Evolutionary conservation across 2,888 invertebrate species (phyloP).

Genomic region (Arge pagana): DNA sequence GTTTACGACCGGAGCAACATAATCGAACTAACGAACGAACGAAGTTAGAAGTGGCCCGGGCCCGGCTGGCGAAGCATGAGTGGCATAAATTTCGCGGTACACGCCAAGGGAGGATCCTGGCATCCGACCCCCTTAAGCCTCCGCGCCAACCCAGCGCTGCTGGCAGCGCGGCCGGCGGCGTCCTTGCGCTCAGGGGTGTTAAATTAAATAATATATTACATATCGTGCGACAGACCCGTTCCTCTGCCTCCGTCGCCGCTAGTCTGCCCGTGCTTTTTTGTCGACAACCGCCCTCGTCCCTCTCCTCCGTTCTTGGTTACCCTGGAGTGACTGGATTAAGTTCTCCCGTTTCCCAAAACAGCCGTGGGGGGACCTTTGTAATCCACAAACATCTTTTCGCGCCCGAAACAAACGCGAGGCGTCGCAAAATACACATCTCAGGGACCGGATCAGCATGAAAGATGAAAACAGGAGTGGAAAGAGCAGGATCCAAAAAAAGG

Average conservation of each 20-base stretch:
- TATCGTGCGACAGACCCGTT: conserved; percentile 15
- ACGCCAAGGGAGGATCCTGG: conserved; percentile 48
- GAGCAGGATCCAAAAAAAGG: too few species aligned
- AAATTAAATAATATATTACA: conserved; percentile 22
- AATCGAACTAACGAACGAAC: conserved; percentile 7
- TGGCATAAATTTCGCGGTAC: conserved; percentile 51
- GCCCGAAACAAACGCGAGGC: conserved; percentile 1
- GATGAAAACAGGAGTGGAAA: too few species aligned
- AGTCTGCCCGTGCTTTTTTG: too few species aligned
- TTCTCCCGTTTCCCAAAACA: neutral
- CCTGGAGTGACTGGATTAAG: conserved; percentile 1
- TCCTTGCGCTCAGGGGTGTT: conserved; percentile 2
- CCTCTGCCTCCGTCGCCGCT: too few species aligned
- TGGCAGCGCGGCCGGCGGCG: neutral
- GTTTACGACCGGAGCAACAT: neutral
- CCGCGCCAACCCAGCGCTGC: conserved; percentile 1
- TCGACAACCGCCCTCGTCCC: too few species aligned
- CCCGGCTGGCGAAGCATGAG: conserved; percentile 27
- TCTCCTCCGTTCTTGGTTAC: neutral
- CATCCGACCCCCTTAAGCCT: conserved; percentile 45
- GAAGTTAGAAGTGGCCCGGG: conserved; percentile 1
- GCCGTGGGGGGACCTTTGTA: too few species aligned
- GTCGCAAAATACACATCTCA: too few species aligned
- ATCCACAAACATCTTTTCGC: conserved; percentile 1
- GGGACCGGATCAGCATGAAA: too few species aligned